Conservation (phyloP, 2,888 invertebrate genomes). For the Peribatodes rhomboidaria region DNA sequence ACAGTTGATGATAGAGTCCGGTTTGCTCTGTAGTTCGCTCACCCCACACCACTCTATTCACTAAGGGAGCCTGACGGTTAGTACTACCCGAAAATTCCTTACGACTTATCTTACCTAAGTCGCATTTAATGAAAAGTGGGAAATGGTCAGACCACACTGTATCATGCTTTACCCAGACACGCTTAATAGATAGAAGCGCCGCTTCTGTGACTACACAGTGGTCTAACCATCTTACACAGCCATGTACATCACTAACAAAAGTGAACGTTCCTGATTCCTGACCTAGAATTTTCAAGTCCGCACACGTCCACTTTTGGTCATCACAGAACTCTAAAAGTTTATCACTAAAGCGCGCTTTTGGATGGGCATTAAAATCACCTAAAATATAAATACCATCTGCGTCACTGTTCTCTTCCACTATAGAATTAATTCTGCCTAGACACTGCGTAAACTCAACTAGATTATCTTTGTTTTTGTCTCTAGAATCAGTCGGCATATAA, state of each 20-base stretch:
- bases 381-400: slow-evolving; percentile 19
- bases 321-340: slow-evolving; percentile 19
- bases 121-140: no score
- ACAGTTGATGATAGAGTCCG: no score
- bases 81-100: no score
- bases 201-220: slow-evolving; percentile 22
- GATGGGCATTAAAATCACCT: slow-evolving; percentile 22
- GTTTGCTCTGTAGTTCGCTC: no score
- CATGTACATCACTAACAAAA: slow-evolving; percentile 14
- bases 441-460: slow-evolving; percentile 21
- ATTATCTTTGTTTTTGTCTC: no score
- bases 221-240: slow-evolving; percentile 23
- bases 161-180: no score
- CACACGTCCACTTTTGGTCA: slow-evolving; percentile 21
- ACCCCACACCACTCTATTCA: no score
- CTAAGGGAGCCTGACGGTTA: no score
- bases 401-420: slow-evolving; percentile 23
- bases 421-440: slow-evolving; percentile 15
- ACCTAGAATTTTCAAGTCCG: slow-evolving; percentile 20
- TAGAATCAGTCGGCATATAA: no score
- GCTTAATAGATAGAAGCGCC: no score
- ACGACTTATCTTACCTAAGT: no score
- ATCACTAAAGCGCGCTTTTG: neutral
- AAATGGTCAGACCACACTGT: no score
- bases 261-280: slow-evolving; percentile 17